Conservation (phyloP, 2,888 invertebrate genomes). For the Ferdinandea cuprea region DNA sequence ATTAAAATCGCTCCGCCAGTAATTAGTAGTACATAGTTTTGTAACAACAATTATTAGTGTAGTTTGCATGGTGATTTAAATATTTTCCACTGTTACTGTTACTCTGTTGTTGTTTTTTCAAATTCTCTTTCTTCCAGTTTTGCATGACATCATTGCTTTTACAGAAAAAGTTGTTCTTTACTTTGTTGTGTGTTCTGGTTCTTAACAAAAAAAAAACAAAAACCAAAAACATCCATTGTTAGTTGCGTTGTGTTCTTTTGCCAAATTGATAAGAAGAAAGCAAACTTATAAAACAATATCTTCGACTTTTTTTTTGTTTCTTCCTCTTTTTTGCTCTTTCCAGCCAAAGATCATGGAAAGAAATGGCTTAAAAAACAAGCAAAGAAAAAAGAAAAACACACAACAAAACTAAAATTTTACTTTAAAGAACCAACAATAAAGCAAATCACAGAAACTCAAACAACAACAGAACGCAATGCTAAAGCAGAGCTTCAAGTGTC, state of each 20-base stretch:
- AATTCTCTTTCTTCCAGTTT: constrained; percentile 37
- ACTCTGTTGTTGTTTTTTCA: neutral
- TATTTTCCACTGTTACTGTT: constrained; percentile 9
- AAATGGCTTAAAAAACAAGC: constrained; percentile 60
- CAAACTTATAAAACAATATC: constrained; percentile 29
- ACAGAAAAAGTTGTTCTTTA: neutral
- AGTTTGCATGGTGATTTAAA: constrained; percentile 43
- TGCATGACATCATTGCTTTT: constrained; percentile 54
- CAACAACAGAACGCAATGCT: constrained; percentile 39
- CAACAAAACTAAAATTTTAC: constrained; percentile 47
- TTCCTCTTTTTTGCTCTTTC: constrained; percentile 29
- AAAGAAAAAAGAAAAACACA: constrained; percentile 64
- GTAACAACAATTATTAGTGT: neutral
- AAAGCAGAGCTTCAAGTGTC: constrained; percentile 64
- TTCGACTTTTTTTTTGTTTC: constrained; percentile 40
- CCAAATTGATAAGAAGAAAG: constrained; percentile 8
- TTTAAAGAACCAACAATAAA: constrained; percentile 41
- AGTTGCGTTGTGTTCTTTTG: constrained; percentile 43
- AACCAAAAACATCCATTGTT: constrained; percentile 30
- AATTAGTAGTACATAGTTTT: constrained; percentile 5
- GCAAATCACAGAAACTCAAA: constrained; percentile 18
- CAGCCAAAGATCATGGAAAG: constrained; percentile 68
- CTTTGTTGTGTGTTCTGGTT: constrained; percentile 33
- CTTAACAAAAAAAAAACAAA: neutral
- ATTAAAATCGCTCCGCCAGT: too few species aligned